A percentile compares a stretch with the other conserved stretches of the same genome.
Conservation (phyloP, 2,888 invertebrate species). For the Ophion slaviceki region DNA sequence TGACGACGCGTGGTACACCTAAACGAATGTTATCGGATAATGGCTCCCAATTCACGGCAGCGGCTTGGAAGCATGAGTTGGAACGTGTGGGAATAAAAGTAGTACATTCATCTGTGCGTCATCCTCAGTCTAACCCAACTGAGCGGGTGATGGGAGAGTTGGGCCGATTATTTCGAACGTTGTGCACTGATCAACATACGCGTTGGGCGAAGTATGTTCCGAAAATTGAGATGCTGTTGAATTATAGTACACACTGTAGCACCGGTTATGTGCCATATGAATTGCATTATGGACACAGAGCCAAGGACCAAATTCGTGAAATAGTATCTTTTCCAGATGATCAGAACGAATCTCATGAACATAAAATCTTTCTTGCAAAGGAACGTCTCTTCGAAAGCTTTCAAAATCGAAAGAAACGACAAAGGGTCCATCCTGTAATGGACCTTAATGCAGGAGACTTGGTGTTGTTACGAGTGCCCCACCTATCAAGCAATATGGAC, state of each 20-base stretch:
- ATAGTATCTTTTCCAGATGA: conserved; percentile 17
- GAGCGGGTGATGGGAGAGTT: too few relatives aligned
- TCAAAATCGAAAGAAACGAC: conserved; percentile 2
- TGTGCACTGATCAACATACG: too few relatives aligned
- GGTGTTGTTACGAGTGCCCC: conserved; percentile 44
- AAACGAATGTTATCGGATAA: conserved; percentile 43
- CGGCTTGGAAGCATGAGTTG: conserved; percentile 18
- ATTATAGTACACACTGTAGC: too few relatives aligned
- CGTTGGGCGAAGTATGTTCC: too few relatives aligned
- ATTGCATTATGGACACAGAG: too few relatives aligned
- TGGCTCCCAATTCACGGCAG: conserved; percentile 41
- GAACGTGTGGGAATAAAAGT: conserved; percentile 26
- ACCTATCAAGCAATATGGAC: conserved; percentile 34
- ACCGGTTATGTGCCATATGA: too few relatives aligned
- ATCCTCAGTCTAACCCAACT: too few relatives aligned
- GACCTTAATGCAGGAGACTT: conserved; percentile 17
- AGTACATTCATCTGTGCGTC: conserved; percentile 30
- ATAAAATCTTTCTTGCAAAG: conserved; percentile 39
- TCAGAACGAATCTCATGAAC: neutral
- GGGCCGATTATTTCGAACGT: too few relatives aligned
- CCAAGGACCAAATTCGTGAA: conserved; percentile 28
- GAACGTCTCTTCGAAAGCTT: conserved; percentile 15
- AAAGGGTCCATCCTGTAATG: neutral
- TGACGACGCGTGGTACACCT: conserved; percentile 13
- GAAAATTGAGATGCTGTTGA: too few relatives aligned